phyloP scores from a whole-genome alignment of 2,888 invertebrate genomes.

The Clostera curtula region DNA sequence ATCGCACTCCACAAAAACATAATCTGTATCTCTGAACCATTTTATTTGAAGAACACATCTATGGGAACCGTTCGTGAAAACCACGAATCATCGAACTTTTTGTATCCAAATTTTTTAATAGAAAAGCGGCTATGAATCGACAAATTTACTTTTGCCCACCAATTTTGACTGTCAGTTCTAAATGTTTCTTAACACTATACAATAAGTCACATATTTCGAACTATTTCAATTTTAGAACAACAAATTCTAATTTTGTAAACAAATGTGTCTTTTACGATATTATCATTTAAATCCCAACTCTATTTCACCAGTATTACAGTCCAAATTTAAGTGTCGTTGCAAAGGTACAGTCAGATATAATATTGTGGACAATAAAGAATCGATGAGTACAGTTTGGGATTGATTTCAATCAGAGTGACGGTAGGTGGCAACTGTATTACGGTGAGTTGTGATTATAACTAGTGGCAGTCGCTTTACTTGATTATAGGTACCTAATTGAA shows the following conservation, averaged over 20 bases:
- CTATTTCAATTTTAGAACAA: background rate
- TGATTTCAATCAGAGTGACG: constrained; percentile 63
- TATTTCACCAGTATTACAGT: background rate
- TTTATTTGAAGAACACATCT: constrained; percentile 30
- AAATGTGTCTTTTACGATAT: background rate
- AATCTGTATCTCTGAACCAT: constrained; percentile 54
- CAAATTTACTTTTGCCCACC: constrained; percentile 17
- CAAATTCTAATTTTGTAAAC: constrained; percentile 5
- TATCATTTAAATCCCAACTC: constrained; percentile 6
- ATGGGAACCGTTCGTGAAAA: constrained; percentile 55
- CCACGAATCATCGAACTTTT: constrained; percentile 54
- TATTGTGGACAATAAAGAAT: constrained; percentile 42
- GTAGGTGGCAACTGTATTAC: constrained; percentile 67
- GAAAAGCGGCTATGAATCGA: constrained; percentile 39
- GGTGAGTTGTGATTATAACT: constrained; percentile 16
- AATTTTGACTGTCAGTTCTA: background rate
- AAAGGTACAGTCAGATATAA: constrained; percentile 11
- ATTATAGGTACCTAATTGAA: background rate
- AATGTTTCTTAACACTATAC: constrained; percentile 2
- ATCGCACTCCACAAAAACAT: constrained; percentile 49
- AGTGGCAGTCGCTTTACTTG: background rate
- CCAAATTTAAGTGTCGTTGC: constrained; percentile 4
- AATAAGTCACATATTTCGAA: constrained; percentile 2
- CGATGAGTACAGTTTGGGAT: constrained; percentile 55
- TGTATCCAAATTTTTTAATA: constrained; percentile 43